Conservation (phyloP, 2,113 vertebrate species). For the Epinephelus cyanopodus region DNA sequence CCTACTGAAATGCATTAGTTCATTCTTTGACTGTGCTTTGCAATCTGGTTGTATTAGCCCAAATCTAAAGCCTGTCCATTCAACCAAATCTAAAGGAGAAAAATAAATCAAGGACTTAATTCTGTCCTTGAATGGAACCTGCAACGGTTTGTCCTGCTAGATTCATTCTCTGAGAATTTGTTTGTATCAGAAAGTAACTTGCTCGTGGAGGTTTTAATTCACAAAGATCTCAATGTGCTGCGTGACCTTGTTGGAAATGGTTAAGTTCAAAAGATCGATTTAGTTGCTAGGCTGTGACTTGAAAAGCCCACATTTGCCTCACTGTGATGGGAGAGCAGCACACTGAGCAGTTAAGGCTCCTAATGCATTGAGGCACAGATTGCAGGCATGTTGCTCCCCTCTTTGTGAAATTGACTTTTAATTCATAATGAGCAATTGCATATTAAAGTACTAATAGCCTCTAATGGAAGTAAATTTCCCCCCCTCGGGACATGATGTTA, state of each 20-base stretch:
- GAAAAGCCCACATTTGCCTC: conserved; percentile 10
- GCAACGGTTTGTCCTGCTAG: not conserved
- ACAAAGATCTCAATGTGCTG: conserved; percentile 7
- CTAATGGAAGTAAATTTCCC: conserved; percentile 70
- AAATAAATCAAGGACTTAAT: conserved; percentile 2
- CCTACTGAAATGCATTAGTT: not conserved
- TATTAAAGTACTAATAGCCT: conserved; percentile 68
- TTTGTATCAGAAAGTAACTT: not conserved
- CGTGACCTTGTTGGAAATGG: conserved; percentile 6
- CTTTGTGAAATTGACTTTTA: conserved; percentile 72
- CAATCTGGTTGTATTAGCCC: not conserved
- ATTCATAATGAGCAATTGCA: conserved; percentile 67
- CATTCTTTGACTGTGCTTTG: not conserved
- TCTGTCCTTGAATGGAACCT: conserved; percentile 1
- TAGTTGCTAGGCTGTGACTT: not conserved
- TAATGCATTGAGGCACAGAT: conserved; percentile 43
- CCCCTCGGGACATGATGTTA: conserved; percentile 34
- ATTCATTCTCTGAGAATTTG: not conserved
- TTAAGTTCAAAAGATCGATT: conserved; percentile 13
- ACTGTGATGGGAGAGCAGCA: conserved; percentile 6
- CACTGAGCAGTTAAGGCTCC: conserved; percentile 15
- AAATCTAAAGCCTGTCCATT: not conserved
- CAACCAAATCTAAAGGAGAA: not conserved
- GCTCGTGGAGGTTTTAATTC: not conserved
- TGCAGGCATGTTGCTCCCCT: conserved; percentile 46